Percentiles rank a stretch among this genome's conserved stretches.
Conservation (phyloP, 2,797 vertebrate genomes). For the Argyrosomus regius region DNA sequence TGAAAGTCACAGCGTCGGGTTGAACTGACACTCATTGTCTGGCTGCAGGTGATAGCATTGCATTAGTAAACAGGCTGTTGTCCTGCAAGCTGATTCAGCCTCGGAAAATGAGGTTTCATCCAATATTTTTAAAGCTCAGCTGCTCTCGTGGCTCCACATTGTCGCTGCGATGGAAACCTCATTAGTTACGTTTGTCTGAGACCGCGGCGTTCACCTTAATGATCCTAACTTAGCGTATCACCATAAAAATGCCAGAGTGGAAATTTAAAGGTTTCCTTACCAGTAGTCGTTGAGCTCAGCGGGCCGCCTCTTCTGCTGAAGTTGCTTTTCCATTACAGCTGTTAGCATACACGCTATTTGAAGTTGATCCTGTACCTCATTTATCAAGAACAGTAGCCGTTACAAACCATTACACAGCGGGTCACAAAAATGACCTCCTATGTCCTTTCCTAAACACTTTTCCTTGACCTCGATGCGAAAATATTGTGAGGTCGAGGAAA, state of each 20-base stretch:
- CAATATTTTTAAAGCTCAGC: neutral
- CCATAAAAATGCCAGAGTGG: constrained; percentile 43
- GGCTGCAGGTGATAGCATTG: constrained; percentile 37
- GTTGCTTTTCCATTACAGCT: constrained; percentile 16
- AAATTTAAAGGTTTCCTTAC: constrained; percentile 18
- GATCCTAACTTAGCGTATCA: constrained; percentile 3
- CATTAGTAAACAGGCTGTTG: constrained; percentile 60
- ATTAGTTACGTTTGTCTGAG: constrained; percentile 32
- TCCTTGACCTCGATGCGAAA: too few species aligned
- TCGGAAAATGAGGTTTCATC: too few species aligned
- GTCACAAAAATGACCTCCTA: too few species aligned
- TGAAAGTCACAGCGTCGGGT: constrained; percentile 72
- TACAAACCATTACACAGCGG: too few species aligned
- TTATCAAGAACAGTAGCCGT: neutral
- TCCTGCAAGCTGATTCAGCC: constrained; percentile 24
- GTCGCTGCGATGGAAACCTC: constrained; percentile 38
- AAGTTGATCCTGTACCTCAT: neutral
- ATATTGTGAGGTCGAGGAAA: too few species aligned
- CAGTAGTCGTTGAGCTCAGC: neutral
- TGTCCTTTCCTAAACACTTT: too few species aligned
- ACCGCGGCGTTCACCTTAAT: constrained; percentile 40
- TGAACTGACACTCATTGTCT: constrained; percentile 63
- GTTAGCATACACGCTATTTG: too few species aligned
- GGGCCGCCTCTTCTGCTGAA: neutral
- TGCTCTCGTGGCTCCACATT: constrained; percentile 7